These are phyloP conservation scores for Azemiops feae DNA, from an alignment of 2,113 vertebrate genomes.

Conservation along the genomic window DNA sequence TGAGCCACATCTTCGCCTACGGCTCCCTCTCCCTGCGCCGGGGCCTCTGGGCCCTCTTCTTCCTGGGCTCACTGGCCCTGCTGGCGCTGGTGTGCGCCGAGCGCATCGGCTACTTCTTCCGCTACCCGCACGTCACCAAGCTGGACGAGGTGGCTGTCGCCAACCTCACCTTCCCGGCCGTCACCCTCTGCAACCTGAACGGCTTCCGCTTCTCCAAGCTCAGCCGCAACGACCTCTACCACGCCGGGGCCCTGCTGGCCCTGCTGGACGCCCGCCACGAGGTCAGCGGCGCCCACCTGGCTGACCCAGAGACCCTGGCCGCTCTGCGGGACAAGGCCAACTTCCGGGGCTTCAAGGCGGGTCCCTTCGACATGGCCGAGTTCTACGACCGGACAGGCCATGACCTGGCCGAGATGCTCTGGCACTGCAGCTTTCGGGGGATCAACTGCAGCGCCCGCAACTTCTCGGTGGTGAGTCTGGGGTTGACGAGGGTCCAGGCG, in stretches of 20 bases:
- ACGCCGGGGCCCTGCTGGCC: conserved; percentile 83
- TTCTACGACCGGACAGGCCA: conserved; percentile 88
- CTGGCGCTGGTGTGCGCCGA: conserved; percentile 82
- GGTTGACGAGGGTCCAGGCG: no score
- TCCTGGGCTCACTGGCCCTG: conserved; percentile 79
- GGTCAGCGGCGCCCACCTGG: conserved; percentile 79
- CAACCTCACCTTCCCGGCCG: conserved; percentile 85
- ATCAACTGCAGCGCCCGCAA: conserved; percentile 74
- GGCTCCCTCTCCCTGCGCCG: conserved; percentile 82
- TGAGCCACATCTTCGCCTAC: conserved; percentile 85
- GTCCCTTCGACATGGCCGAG: conserved; percentile 88
- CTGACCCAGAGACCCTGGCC: conserved; percentile 79
- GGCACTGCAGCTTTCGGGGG: conserved; percentile 84
- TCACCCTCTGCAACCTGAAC: conserved; percentile 89
- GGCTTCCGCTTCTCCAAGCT: conserved; percentile 86
- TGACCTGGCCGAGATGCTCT: conserved; percentile 84
- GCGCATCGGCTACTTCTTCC: conserved; percentile 81
- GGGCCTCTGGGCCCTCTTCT: conserved; percentile 80
- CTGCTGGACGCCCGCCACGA: conserved; percentile 82
- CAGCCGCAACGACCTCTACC: conserved; percentile 85
- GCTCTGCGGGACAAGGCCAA: conserved; percentile 83
- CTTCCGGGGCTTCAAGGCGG: conserved; percentile 84
- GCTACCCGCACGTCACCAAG: conserved; percentile 80
- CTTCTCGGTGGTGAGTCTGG: conserved; percentile 81
- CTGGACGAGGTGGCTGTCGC: conserved; percentile 79